Base-by-base conservation (phyloP, 2,797 vertebrate species). In the Bradypus variegatus region DNA sequence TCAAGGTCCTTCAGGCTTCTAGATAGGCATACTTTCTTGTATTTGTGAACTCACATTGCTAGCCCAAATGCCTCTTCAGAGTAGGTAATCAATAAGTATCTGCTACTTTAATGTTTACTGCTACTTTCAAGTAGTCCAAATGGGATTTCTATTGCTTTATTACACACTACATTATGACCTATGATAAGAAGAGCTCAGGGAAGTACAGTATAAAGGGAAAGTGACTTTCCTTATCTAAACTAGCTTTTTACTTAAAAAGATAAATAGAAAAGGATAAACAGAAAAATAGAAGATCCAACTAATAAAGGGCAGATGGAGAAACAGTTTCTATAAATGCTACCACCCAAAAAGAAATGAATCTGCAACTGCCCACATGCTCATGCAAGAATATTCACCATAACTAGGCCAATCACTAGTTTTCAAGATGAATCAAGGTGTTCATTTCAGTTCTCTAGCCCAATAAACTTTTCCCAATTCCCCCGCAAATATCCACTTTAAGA, bases 151-250 rank as follows among this genome's bases (percentile, higher is more conserved):
- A 58, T 18, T 82, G 75, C 38, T 81, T 75, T 87, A 75, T 75
- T 50, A 93, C 77, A 91, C 10, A 33, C 16, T 79, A 87, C 48
- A 72, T 21, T 65, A 36, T 36, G 48, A 80, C 12, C 23, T 33
- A 25, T 3, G 2, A 64, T 70, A 76, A 90, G 23, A 89, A 33
- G 12, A 67, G 14, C 36, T 80, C 53, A 75, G 75, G 41, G n/a
- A 94, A 79, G 88, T 41, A 92, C 16, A 73, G 36, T 41, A 80
- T 67, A 87, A 83, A 70, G 31, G 79, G 8, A 91, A 89, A 94
- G 19, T 50, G 36, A 41, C 9, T 50, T 82, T 80, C 72, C 64
- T 86, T 76, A 93, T 48, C 31, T 70, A 86, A 60, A 83, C 10
- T 53, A 76, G 25, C 3, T 85, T 72, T 89, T 77, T 67, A 76